phyloP scores from a whole-genome alignment of 2,797 vertebrate genomes.

The Cirrhinus mrigala region DNA sequence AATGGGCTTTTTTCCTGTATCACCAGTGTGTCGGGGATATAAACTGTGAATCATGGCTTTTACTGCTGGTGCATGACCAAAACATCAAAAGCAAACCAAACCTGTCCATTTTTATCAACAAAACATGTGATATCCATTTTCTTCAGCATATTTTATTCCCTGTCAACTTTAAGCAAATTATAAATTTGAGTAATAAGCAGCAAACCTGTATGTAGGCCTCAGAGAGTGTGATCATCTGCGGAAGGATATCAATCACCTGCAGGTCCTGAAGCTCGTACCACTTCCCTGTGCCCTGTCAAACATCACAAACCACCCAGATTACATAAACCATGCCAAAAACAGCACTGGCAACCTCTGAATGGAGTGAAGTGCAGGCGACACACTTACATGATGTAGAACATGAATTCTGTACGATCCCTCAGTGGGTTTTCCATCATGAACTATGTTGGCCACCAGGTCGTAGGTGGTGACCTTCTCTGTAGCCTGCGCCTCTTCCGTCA shows the following conservation, averaged over 20 bases:
- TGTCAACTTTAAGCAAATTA: too few species aligned
- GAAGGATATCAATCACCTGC: conserved; percentile 95
- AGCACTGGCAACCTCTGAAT: not conserved
- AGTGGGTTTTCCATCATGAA: conserved; percentile 94
- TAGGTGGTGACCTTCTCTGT: conserved; percentile 92
- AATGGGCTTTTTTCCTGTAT: not conserved
- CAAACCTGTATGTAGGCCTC: conserved; percentile 97
- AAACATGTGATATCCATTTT: not conserved
- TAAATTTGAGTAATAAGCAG: not conserved
- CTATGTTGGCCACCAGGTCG: conserved; percentile 94
- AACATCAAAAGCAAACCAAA: not conserved
- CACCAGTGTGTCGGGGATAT: not conserved
- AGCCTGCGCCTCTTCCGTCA: conserved; percentile 91
- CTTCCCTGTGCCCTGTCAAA: conserved; percentile 91
- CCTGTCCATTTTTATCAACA: not conserved
- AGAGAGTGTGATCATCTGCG: conserved; percentile 97
- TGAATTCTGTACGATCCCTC: conserved; percentile 97
- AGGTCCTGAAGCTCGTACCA: conserved; percentile 98
- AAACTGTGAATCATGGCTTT: not conserved
- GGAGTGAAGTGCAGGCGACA: not conserved
- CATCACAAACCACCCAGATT: not conserved
- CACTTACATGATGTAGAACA: conserved; percentile 92
- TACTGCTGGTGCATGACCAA: not conserved
- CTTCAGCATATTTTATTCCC: too few species aligned
- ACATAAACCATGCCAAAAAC: not conserved